Conservation (phyloP, 2,888 invertebrate species). For the Lepidonotus clava region DNA sequence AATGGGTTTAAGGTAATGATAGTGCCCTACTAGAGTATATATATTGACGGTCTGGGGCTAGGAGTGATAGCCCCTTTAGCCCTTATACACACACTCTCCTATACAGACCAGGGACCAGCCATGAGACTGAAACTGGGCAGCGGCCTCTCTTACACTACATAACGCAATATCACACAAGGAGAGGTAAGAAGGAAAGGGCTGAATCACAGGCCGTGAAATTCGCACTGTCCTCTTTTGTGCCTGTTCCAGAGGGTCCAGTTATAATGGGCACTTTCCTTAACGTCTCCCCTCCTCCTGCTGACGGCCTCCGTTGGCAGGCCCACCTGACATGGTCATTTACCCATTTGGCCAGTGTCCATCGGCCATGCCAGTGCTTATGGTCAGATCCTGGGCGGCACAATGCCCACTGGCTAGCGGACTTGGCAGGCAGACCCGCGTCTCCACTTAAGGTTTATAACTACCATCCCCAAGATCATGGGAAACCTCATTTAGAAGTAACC, state of each 20-base stretch:
- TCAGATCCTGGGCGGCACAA: slow-evolving; percentile 39
- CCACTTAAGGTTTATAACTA: background rate
- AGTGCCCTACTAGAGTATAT: background rate
- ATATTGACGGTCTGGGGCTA: background rate
- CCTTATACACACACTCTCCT: no score
- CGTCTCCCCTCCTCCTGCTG: background rate
- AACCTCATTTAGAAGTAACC: background rate
- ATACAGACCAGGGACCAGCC: no score
- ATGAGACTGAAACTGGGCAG: no score
- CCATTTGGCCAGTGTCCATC: slow-evolving; percentile 50
- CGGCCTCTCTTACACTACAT: no score
- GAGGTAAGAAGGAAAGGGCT: no score
- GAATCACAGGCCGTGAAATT: background rate
- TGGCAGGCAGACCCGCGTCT: background rate
- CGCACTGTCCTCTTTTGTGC: background rate
- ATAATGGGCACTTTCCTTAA: slow-evolving; percentile 11
- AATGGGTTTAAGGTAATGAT: background rate
- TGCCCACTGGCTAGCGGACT: slow-evolving; percentile 32
- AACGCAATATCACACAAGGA: background rate
- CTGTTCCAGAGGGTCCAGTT: slow-evolving; percentile 2
- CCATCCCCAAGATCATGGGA: background rate
- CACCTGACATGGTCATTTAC: slow-evolving; percentile 49
- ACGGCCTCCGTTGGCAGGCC: slow-evolving; percentile 7
- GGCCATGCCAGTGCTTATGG: slow-evolving; percentile 1
- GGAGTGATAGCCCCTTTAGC: background rate